These are phyloP conservation scores for Torymus texanus DNA, from an alignment of 2,888 invertebrate genomes.

Conservation along the genomic window DNA sequence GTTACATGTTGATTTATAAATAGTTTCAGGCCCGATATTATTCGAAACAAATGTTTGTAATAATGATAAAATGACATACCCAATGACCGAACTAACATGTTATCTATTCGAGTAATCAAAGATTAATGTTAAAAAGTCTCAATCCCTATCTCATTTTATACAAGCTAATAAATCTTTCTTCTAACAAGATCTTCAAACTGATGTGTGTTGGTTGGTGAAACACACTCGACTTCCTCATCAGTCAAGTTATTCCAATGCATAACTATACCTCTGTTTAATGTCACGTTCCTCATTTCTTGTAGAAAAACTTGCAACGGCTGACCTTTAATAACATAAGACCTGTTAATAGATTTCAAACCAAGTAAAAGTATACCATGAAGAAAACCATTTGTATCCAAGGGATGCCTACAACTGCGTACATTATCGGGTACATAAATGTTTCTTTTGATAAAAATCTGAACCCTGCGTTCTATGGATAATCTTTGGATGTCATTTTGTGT, in stretches of 20 bases:
- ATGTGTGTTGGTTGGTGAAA: background rate
- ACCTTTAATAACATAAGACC: constrained; percentile 6
- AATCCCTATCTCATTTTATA: constrained; percentile 13
- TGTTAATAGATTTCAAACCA: background rate
- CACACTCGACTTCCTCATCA: background rate
- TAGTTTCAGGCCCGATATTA: background rate
- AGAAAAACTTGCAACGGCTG: constrained; percentile 4
- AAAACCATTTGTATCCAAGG: too few relatives aligned
- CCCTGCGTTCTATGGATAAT: too few relatives aligned
- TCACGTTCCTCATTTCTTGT: constrained; percentile 4
- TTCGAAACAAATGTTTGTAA: too few relatives aligned
- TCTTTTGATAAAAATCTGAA: too few relatives aligned
- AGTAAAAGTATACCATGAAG: too few relatives aligned
- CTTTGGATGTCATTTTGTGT: too few relatives aligned
- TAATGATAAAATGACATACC: too few relatives aligned
- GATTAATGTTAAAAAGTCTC: constrained; percentile 9
- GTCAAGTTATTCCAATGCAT: background rate
- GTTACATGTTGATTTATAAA: constrained; percentile 14
- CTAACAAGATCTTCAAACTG: background rate
- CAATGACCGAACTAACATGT: too few relatives aligned
- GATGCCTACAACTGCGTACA: too few relatives aligned
- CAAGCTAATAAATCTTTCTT: background rate
- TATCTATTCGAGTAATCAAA: too few relatives aligned
- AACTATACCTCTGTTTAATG: background rate
- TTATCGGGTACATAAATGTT: too few relatives aligned